A percentile compares a stretch with the other conserved stretches of the same genome.
phyloP scores from a whole-genome alignment of 1,140 invertebrate species.

The Drosophila lacteicornis region DNA sequence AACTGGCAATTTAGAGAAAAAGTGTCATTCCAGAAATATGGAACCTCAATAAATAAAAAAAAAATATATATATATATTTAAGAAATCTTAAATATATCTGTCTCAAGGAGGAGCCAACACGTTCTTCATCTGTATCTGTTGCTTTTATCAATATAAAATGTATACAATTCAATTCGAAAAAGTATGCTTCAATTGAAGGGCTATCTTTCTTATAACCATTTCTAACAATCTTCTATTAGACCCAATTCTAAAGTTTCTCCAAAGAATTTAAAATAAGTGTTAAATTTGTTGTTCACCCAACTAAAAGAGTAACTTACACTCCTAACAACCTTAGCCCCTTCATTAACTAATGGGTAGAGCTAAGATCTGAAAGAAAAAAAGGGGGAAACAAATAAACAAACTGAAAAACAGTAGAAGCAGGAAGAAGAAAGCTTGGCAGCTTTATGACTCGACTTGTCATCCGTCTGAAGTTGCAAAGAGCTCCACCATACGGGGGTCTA shows the following conservation, averaged over 20 bases:
- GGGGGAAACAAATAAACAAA: not conserved
- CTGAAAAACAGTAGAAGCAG: conserved; percentile 33
- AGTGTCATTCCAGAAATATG: too few relatives aligned
- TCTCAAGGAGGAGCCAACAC: too few relatives aligned
- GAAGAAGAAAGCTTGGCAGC: conserved; percentile 40
- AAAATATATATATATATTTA: too few relatives aligned
- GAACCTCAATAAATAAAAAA: too few relatives aligned
- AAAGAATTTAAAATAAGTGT: not conserved
- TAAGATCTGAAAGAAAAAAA: not conserved
- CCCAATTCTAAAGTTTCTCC: not conserved
- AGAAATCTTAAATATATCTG: too few relatives aligned
- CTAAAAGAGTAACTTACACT: not conserved
- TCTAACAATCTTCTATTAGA: not conserved
- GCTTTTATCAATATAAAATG: too few relatives aligned
- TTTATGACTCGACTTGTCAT: conserved; percentile 45
- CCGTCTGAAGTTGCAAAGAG: conserved; percentile 26
- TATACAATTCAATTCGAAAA: too few relatives aligned
- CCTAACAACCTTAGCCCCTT: not conserved
- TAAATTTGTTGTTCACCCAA: not conserved
- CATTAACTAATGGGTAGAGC: conserved; percentile 28
- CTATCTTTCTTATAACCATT: not conserved
- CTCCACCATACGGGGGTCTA: conserved; percentile 31
- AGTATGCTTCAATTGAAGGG: too few relatives aligned
- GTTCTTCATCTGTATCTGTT: too few relatives aligned
- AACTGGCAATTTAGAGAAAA: too few relatives aligned